These are phyloP conservation scores for Meloe dianella DNA, from an alignment of 2,888 invertebrate species.

Conservation along the genomic window DNA sequence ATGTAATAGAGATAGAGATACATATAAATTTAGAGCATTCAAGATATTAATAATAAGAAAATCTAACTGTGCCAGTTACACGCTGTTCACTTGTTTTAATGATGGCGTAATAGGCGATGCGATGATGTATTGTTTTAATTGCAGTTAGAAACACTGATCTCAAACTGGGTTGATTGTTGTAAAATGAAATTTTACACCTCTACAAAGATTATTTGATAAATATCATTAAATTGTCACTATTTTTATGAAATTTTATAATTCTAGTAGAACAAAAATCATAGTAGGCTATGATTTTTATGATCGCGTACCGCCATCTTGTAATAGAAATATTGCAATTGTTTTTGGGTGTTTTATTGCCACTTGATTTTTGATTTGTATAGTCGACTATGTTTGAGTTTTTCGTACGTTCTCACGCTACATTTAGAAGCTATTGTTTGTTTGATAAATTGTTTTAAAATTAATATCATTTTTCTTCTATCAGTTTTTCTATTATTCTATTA, in stretches of 20 bases:
- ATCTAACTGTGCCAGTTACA: conserved; percentile 37
- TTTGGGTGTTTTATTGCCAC: no score
- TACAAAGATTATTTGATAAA: not conserved
- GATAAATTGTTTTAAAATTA: not conserved
- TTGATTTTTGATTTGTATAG: no score
- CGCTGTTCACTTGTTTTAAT: conserved; percentile 42
- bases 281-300: not conserved
- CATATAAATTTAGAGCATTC: conserved; percentile 27
- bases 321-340: not conserved
- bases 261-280: no score
- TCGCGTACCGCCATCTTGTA: not conserved
- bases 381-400: no score
- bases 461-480: not conserved
- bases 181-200: conserved; percentile 41
- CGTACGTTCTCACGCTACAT: not conserved
- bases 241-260: no score
- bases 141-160: conserved; percentile 34
- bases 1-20: conserved; percentile 11
- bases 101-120: conserved; percentile 20
- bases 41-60: conserved; percentile 32
- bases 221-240: no score
- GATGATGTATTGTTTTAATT: conserved; percentile 51
- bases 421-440: not conserved
- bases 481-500: not conserved
- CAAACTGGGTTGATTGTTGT: conserved; percentile 47